Conservation (phyloP, 2,113 vertebrate species). For the Danio rerio region DNA sequence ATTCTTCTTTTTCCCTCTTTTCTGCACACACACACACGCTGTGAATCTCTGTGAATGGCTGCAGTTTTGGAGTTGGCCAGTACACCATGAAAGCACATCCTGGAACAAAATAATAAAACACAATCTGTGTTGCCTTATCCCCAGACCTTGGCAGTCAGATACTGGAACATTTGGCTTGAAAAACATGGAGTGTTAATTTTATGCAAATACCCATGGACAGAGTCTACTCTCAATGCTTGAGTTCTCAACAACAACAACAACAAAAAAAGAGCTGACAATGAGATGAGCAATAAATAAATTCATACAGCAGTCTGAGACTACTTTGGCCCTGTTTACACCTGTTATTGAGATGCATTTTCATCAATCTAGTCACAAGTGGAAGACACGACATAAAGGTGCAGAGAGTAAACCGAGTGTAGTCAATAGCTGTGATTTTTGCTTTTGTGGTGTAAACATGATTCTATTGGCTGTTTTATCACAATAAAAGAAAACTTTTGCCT, state of each 20-base stretch:
- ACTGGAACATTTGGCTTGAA: conserved; percentile 44
- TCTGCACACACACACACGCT: conserved; percentile 26
- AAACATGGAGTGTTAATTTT: conserved; percentile 43
- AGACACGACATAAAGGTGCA: no score
- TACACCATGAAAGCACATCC: conserved; percentile 20
- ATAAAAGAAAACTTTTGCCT: no score
- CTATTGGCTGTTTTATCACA: no score
- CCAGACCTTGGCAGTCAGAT: conserved; percentile 44
- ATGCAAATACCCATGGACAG: conserved; percentile 42
- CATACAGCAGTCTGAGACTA: not conserved
- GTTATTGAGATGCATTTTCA: no score
- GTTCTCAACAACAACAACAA: not conserved
- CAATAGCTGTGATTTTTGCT: no score
- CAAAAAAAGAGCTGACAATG: not conserved
- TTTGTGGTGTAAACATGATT: no score
- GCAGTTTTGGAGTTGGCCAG: not conserved
- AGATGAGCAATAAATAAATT: not conserved
- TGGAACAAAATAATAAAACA: conserved; percentile 46
- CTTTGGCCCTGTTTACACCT: not conserved
- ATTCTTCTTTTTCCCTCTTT: not conserved
- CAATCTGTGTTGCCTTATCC: conserved; percentile 46
- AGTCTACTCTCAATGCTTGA: conserved; percentile 16
- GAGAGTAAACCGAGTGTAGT: no score
- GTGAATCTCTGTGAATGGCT: not conserved
- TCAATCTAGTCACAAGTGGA: no score